These are phyloP conservation scores for Phrynocephalus vlangalii DNA, from an alignment of 2,797 vertebrate species.

Conservation along the genomic window DNA sequence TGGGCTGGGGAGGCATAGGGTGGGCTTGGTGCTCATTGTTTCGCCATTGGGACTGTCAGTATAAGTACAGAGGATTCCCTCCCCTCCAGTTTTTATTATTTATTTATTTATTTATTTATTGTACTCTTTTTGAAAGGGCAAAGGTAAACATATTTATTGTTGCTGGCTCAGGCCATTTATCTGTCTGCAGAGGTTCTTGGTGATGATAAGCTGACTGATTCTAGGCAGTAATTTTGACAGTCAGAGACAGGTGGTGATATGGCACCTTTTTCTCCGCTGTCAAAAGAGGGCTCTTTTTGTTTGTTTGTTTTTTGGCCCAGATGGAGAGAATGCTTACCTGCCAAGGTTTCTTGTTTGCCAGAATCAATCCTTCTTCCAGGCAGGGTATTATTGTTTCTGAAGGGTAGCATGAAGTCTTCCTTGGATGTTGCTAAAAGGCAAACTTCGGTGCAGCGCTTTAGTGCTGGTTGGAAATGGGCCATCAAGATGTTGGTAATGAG, in stretches of 20 bases:
- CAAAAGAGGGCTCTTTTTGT: too few species aligned
- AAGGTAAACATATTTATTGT: background rate
- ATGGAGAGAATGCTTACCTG: background rate
- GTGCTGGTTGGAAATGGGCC: slow-evolving; percentile 13
- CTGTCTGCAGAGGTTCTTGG: slow-evolving; percentile 27
- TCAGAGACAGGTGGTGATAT: too few species aligned
- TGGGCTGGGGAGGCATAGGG: slow-evolving; percentile 25
- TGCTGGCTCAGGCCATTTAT: slow-evolving; percentile 40
- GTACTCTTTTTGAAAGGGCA: slow-evolving; percentile 3
- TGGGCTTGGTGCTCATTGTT: slow-evolving; percentile 31
- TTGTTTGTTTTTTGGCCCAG: too few species aligned
- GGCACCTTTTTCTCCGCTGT: too few species aligned
- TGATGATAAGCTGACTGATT: background rate
- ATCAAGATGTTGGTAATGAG: slow-evolving; percentile 40
- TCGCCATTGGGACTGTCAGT: slow-evolving; percentile 5
- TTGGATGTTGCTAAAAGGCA: background rate
- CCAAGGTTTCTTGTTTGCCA: background rate
- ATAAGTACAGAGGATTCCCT: too few species aligned
- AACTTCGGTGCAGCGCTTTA: background rate
- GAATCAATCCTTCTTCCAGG: background rate
- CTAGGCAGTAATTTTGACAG: background rate
- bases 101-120: background rate
- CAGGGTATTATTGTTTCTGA: rapidly evolving
- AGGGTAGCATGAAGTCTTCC: rapidly evolving
- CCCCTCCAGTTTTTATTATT: too few species aligned